Evolutionary conservation across 2,888 invertebrate genomes (phyloP), one percentile per base, ranked within the genome.

Genomic region (Odontothrips loti): DNA sequence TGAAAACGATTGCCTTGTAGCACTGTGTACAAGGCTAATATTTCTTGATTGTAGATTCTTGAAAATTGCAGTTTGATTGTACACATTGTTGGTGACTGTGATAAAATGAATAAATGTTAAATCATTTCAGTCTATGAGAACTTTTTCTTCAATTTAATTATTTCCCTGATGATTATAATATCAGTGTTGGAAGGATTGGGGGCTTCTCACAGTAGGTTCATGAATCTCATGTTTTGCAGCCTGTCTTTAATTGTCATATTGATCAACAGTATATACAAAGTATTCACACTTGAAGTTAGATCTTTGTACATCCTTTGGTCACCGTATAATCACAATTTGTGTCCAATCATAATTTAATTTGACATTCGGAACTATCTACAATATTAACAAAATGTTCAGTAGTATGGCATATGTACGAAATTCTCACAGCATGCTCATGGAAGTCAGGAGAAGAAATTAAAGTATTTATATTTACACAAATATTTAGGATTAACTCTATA

Each of bases 61-160:
- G 58, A 58, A 58, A 58, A 27, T 75, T 75, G 23, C 68, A 75
- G 68, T 75, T 75, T 9, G 68, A 27, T 75, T 27, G n/a, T 75
- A 75, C 23, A 58, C 23, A 27, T 75, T 75, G 68, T 75, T 27
- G 68, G 68, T 12, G 68, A 75, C 68, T 75, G 68, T 75, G 68
- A 75, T 75, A 75, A 75, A 75, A 75, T 75, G 27, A 75, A 75
- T 75, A 75, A 75, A 75, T 75, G 27, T 27, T 75, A 27, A 2
- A 23, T 58, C 58, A 58, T 15, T 58, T 17, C 15, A 20, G 58
- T 9, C 1, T 75, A 75, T 75, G 68, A n/a, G 20, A 3, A 17
- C 6, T 51, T 3, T 51, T 51, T 51, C 10, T n/a, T n/a, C n/a
- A n/a, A 17, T 51, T 58, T 17, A 12, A 15, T 51, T 58, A 20